These are phyloP conservation scores for Drosophila monieri DNA, from an alignment of 2,888 invertebrate species.

Conservation along the genomic window DNA sequence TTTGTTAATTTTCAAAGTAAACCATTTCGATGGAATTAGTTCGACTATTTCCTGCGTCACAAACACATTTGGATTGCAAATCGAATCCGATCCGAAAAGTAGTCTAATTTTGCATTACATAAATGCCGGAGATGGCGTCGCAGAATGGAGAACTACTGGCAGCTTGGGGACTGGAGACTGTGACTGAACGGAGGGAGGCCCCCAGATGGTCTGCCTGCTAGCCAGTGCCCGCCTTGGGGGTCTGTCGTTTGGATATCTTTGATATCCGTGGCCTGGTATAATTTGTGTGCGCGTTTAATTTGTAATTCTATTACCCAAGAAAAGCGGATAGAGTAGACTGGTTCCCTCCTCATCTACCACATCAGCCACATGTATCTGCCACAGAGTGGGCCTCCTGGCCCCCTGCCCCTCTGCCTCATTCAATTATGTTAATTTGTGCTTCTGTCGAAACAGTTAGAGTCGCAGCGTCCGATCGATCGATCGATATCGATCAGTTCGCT, in stretches of 20 bases:
- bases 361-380: constrained; percentile 34
- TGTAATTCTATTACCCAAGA: constrained; percentile 77
- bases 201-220: background rate
- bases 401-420: constrained; percentile 56
- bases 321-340: constrained; percentile 54
- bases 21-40: constrained; percentile 40
- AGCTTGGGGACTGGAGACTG: too few relatives aligned
- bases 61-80: constrained; percentile 72
- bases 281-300: constrained; percentile 79
- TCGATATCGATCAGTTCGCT: constrained; percentile 58
- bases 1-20: constrained; percentile 34
- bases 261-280: constrained; percentile 73
- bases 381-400: constrained; percentile 42
- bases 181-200: background rate
- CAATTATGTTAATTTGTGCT: constrained; percentile 76
- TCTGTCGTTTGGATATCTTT: constrained; percentile 33
- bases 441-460: constrained; percentile 74
- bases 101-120: constrained; percentile 78
- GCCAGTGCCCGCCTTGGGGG: constrained; percentile 19
- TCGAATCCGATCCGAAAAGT: constrained; percentile 58
- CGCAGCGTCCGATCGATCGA: constrained; percentile 52
- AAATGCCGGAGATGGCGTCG: constrained; percentile 47
- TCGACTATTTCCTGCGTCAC: constrained; percentile 37
- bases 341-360: constrained; percentile 30
- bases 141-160: constrained; percentile 12